Base-by-base conservation (phyloP, 2,113 vertebrate species). In the Bos indicus region DNA sequence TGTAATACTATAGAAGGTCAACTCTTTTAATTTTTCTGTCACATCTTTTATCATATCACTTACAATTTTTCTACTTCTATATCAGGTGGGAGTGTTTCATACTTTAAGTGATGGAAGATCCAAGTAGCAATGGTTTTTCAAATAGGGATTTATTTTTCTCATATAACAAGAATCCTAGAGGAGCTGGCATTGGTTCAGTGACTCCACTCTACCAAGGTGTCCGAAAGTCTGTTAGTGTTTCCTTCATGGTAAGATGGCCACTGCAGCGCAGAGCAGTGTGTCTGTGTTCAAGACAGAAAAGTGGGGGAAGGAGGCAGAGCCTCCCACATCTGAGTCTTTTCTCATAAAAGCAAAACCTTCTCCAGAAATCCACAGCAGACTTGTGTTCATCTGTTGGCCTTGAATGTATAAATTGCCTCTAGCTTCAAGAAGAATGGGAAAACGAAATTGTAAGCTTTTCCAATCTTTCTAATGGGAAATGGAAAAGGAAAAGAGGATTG, bases 11-110 rank as follows among this genome's bases (percentile, higher is more conserved):
- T 95, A 51, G 40, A 56, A 88, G 10, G 10, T 91, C 17, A 30
- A 94, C 51, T 81, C 91, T 86, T 95, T 74, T 91, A 52, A 84
- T 67, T 94, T 95, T 90, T 88, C 40, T 57, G 56, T 33, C 28
- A 51, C n/a, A 74, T 81, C n/a, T 86, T 80, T 83, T 91, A 28
- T 95, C 51, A 5, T 64, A 54, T 90, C 30, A 48, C 12, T 89
- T 43, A 62, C 0, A 67, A 14, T 80, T 93, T 77, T 60, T 64
- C 30, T 78, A 56, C 82, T 93, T 89, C 28, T 93, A 0, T 78
- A 43, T 90, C 60, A 87, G 57, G 11, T 85, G 60, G 64, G 57
- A 74, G 33, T 92, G 21, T 48, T 93, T 90, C 84, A 60, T 90
- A 52, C n/a, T 81, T 90, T 87, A 60, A 94, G 25, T 91, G 95